A percentile compares a stretch with the other conserved stretches of the same genome.
Evolutionary conservation across 1,140 invertebrate genomes (phyloP).

Genomic region (Scaptomyza montana): DNA sequence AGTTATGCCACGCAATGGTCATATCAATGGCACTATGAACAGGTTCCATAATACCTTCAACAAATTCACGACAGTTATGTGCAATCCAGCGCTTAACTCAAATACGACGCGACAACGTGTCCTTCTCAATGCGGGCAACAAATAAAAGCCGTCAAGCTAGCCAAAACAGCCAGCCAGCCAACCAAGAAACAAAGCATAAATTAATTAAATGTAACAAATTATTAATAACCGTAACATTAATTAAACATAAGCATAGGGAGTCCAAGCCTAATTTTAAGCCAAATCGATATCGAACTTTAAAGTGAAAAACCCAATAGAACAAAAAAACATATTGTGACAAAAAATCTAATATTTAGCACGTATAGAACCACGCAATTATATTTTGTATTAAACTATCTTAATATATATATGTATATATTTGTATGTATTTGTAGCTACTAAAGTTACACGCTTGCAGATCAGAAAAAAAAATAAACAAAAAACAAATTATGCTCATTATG

Average conservation of each 20-base stretch:
- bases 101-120: slow-evolving; percentile 72
- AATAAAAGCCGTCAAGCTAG: slow-evolving; percentile 51
- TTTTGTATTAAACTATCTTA: slow-evolving; percentile 7
- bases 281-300: slow-evolving; percentile 56
- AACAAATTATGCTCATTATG: not conserved
- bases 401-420: slow-evolving; percentile 12
- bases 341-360: slow-evolving; percentile 56
- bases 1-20: slow-evolving; percentile 39
- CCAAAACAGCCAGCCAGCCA: slow-evolving; percentile 54
- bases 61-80: slow-evolving; percentile 74
- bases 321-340: slow-evolving; percentile 54
- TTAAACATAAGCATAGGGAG: slow-evolving; percentile 75
- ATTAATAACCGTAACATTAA: slow-evolving; percentile 67
- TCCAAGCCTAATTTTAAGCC: slow-evolving; percentile 73
- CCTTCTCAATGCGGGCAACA: slow-evolving; percentile 65
- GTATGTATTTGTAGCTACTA: not conserved
- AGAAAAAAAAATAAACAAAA: not conserved
- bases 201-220: slow-evolving; percentile 71
- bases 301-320: slow-evolving; percentile 22
- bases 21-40: slow-evolving; percentile 49
- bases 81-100: slow-evolving; percentile 70
- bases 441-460: not conserved
- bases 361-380: slow-evolving; percentile 30
- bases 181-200: slow-evolving; percentile 75
- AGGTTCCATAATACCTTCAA: slow-evolving; percentile 63